phyloP scores from a whole-genome alignment of 2,888 invertebrate genomes.

The Ceramica pisi region DNA sequence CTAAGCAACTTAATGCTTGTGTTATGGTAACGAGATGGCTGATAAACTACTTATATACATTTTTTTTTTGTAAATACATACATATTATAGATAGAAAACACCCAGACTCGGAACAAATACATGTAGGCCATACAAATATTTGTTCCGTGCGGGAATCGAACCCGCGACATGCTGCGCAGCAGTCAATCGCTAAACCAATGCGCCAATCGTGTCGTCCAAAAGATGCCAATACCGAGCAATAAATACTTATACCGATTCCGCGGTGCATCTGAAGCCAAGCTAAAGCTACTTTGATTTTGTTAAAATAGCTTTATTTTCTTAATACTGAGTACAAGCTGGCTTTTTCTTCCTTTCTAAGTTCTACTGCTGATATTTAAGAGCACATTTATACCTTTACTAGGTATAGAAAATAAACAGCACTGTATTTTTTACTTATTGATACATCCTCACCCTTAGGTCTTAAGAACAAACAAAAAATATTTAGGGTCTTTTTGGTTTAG shows the following conservation, averaged over 20 bases:
- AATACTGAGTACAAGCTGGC: not conserved
- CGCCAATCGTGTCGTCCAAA: no score
- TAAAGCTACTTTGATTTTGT: slow-evolving; percentile 31
- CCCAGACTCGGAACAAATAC: no score
- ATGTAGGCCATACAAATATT: no score
- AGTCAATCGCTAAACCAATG: no score
- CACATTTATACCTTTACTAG: slow-evolving; percentile 2
- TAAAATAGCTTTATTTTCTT: slow-evolving; percentile 33
- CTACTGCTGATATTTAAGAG: not conserved
- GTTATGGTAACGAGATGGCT: no score
- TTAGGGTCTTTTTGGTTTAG: no score
- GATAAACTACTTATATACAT: no score
- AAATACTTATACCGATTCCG: slow-evolving; percentile 48
- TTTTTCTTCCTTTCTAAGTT: not conserved
- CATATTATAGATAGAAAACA: no score
- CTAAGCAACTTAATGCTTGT: no score
- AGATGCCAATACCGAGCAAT: slow-evolving; percentile 47
- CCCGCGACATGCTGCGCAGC: no score
- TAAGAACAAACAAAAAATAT: slow-evolving; percentile 10
- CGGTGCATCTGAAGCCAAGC: slow-evolving; percentile 28
- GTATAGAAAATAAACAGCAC: slow-evolving; percentile 10
- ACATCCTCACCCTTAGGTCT: not conserved
- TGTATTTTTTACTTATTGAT: not conserved
- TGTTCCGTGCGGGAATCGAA: no score
- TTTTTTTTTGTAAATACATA: no score